Evolutionary conservation across 2,888 invertebrate species (phyloP), one percentile per base, ranked within the genome.

Genomic region (Caenorhabditis virilis): DNA sequence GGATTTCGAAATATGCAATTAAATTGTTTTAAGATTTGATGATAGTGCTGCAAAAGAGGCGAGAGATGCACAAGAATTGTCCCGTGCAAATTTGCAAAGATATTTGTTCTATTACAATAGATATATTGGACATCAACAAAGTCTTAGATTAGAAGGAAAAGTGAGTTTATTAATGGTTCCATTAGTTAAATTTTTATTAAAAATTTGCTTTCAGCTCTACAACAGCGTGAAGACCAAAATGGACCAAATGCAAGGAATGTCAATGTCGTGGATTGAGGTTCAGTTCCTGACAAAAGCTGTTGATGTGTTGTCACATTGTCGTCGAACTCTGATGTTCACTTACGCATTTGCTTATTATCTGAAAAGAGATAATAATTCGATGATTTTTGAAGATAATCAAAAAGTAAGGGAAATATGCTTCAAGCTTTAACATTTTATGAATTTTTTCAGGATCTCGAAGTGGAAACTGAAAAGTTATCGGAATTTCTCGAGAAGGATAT

Each of bases 211-310:
- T 50, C 76, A 87, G 88, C 88, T 97, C 58, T 95, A 95, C 86
- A 91, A 93, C 7, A 91, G 91, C 63, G 91, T 95, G 60, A 93
- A 94, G 85, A 91, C 91, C 84, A 97, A 97, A 88, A 97, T 98
- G 95, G 95, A 95, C 85, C 95, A 95, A 86, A 95, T 98, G 95
- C 97, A 98, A 84, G 93, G 94, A 84, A 93, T 94, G 85, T 94
- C 93, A 84, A 95, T 97, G 95, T 94, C 94, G 75, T 98, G 97
- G 97, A 97, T 97, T 82, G 97, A 98, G 89, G 95, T 75, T 66
- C 97, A 98, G 88, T 98, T 97, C 87, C 88, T 98, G 81, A 92
- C 92, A 86, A 92, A 94, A 85, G 97, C 97, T 57, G 86, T 87
- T 16, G 86, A 86, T 72, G 84, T 86, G 13, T 80, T 87, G 22